A percentile compares a stretch with the other conserved stretches of the same genome.
Conservation (phyloP, 2,797 vertebrate genomes). For the Parauchenoglanis ngamensis region DNA sequence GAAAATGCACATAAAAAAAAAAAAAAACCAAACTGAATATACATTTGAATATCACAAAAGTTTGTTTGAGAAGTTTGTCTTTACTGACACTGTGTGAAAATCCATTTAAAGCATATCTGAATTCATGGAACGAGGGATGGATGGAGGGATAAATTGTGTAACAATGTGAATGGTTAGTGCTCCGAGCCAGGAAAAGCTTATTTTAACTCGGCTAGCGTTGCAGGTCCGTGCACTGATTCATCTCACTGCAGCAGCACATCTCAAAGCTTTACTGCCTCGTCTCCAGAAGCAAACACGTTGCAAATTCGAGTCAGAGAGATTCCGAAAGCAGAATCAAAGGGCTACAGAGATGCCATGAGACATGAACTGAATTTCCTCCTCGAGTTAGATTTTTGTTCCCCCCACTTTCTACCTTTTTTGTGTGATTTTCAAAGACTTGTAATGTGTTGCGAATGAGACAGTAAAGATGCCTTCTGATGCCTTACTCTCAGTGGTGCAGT, state of each 20-base stretch:
- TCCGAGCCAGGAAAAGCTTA: constrained; percentile 28
- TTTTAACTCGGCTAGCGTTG: constrained; percentile 20
- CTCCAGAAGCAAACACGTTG: constrained; percentile 29
- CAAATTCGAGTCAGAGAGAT: constrained; percentile 24
- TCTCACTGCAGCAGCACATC: constrained; percentile 26
- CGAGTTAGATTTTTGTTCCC: background rate
- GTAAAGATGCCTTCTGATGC: constrained; percentile 41
- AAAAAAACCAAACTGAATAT: too few relatives aligned
- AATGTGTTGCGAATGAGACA: constrained; percentile 35
- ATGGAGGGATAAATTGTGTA: constrained; percentile 31
- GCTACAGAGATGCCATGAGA: constrained; percentile 19
- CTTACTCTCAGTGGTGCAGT: constrained; percentile 25
- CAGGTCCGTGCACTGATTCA: constrained; percentile 26
- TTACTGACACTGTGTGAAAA: constrained; percentile 12
- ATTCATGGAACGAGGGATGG: background rate
- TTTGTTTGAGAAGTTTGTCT: constrained; percentile 21
- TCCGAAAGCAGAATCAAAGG: constrained; percentile 7
- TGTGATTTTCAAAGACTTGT: constrained; percentile 33
- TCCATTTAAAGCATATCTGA: constrained; percentile 16
- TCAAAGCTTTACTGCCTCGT: constrained; percentile 31
- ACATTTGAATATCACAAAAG: background rate
- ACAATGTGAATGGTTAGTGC: constrained; percentile 18
- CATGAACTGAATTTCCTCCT: constrained; percentile 19
- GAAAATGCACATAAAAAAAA: background rate
- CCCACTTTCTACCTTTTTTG: background rate